Base-by-base conservation (phyloP, 2,113 vertebrate species). In the Sapajus apella region DNA sequence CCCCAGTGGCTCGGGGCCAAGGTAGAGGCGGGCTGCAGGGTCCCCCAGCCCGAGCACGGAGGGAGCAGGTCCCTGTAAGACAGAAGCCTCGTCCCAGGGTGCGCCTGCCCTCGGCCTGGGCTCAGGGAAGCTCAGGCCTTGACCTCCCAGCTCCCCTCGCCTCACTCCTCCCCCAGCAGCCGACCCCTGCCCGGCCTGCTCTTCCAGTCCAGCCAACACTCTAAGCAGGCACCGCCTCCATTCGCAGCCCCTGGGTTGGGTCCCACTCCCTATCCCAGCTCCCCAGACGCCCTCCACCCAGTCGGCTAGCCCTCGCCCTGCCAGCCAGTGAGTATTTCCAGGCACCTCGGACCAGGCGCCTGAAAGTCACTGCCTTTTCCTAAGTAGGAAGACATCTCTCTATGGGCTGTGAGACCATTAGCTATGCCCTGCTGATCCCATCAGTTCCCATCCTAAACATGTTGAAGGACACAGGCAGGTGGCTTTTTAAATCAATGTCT, bases 271-370 rank as follows among this genome's bases (percentile, higher is more conserved):
- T 16, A 14, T 47, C 27, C 47, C 52, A 43, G 6, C 8, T 12
- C 56, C 47, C 25, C 32, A 37, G 9, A 30, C 1, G 40, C 27
- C 88, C 40, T 40, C 61, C 20, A 21, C 43, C 52, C 58, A 20
- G 6, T 13, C 13, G 13, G 14, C 75, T 81, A 8, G 0, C 40
- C 55, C 75, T 79, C 52, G 55, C 8, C 23, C 79, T 68, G 93
- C 55, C 61, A 91, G n/a, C 45, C 73, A 17, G 92, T 94, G 84
- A 95, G 85, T 93, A 82, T 95, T 91, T 96, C 90, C 43, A 87
- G 90, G 35, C 55, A 0, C 11, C 16, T 75, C 68, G 10, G 17
- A 45, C 55, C 76, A 23, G 64, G 70, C 7, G 8, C 77, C 90
- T 43, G n/a, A 45, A 72, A 6, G 7, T 61, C 61, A 43, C 20